Percentiles rank a stretch among this genome's conserved stretches.
Evolutionary conservation across 2,888 invertebrate genomes (phyloP).

Genomic region (Pachliopta kotzebuea): DNA sequence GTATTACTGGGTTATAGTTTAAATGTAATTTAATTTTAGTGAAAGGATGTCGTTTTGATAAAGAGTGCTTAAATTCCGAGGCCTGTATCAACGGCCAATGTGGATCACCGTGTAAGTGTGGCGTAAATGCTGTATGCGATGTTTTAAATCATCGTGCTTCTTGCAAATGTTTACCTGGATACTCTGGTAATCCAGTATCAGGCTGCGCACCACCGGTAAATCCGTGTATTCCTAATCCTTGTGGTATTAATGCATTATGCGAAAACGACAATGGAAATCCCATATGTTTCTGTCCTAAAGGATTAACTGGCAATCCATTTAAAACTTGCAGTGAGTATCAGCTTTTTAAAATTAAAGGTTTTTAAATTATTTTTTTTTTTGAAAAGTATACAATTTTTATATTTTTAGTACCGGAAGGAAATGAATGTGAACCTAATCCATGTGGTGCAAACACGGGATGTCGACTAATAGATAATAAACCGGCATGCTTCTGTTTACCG

Average conservation of each 20-base stretch:
- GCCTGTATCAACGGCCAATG: constrained; percentile 90
- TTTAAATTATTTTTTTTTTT: neutral
- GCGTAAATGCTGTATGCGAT: constrained; percentile 89
- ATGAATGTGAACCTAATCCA: constrained; percentile 89
- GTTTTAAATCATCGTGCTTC: constrained; percentile 88
- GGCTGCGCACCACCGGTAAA: constrained; percentile 88
- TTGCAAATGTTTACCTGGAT: constrained; percentile 91
- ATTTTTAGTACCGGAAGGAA: constrained; percentile 91
- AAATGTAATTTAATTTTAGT: constrained; percentile 56
- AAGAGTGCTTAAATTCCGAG: constrained; percentile 86
- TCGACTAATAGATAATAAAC: constrained; percentile 85
- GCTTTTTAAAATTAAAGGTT: neutral
- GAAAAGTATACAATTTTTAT: constrained; percentile 13
- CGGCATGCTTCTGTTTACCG: constrained; percentile 92
- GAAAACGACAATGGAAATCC: constrained; percentile 92
- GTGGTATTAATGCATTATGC: constrained; percentile 91
- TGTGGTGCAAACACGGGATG: constrained; percentile 93
- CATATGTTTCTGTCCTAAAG: constrained; percentile 93
- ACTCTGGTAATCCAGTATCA: constrained; percentile 86
- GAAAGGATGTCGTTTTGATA: constrained; percentile 85
- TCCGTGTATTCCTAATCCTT: constrained; percentile 92
- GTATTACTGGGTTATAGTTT: neutral
- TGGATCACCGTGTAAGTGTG: constrained; percentile 88
- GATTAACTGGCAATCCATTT: constrained; percentile 94
- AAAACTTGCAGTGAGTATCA: constrained; percentile 91